These are phyloP conservation scores for Mamestra configurata DNA, from an alignment of 1,140 invertebrate species.

Conservation along the genomic window DNA sequence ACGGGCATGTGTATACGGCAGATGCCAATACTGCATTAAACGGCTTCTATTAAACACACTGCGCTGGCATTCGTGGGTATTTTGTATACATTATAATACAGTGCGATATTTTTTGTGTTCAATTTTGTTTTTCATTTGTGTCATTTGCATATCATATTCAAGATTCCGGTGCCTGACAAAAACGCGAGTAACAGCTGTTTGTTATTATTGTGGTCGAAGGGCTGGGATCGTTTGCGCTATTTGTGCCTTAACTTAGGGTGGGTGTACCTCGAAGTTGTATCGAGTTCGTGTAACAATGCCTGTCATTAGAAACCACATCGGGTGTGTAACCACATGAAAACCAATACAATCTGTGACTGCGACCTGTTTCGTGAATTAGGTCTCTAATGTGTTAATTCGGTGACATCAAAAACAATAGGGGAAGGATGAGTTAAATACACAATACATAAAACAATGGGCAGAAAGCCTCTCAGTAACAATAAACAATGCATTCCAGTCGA, in stretches of 20 bases:
- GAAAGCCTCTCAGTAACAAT: too few relatives aligned
- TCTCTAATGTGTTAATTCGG: too few relatives aligned
- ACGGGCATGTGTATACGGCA: slow-evolving; percentile 34
- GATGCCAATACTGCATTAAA: slow-evolving; percentile 49
- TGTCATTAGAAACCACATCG: neutral
- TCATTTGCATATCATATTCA: slow-evolving; percentile 49
- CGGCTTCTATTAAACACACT: slow-evolving; percentile 17
- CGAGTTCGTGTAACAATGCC: slow-evolving; percentile 8
- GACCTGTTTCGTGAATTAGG: neutral
- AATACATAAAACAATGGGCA: neutral
- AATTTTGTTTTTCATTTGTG: slow-evolving; percentile 58
- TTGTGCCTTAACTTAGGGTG: slow-evolving; percentile 14
- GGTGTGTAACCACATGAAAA: slow-evolving; percentile 5
- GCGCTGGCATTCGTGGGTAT: neutral
- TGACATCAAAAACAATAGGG: neutral
- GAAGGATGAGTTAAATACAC: neutral
- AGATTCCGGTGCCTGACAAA: slow-evolving; percentile 34
- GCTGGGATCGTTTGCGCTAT: slow-evolving; percentile 13
- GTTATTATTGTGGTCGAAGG: slow-evolving; percentile 14
- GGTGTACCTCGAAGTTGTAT: neutral
- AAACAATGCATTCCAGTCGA: neutral
- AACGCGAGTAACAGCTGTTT: slow-evolving; percentile 30
- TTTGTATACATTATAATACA: slow-evolving; percentile 18
- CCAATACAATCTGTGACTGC: neutral
- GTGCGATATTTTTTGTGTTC: slow-evolving; percentile 52